These are phyloP conservation scores for Ichneumoninae sp. DNA, from an alignment of 2,888 invertebrate species.

Conservation along the genomic window DNA sequence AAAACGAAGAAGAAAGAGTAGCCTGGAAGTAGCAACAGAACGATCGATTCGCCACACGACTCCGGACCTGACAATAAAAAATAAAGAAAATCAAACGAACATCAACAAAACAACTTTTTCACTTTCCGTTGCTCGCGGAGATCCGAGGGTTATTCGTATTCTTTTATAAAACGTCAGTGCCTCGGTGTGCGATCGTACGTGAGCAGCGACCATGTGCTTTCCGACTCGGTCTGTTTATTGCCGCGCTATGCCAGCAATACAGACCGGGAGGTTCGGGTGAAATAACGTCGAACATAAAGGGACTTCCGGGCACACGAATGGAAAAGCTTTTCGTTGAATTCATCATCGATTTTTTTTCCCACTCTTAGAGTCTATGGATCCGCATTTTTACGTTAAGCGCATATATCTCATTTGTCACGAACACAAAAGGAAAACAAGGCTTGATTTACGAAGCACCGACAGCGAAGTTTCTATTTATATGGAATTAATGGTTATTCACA, in stretches of 20 bases:
- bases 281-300: constrained; percentile 55
- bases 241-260: constrained; percentile 54
- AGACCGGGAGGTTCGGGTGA: constrained; percentile 26
- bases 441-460: neutral
- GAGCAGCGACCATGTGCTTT: constrained; percentile 55
- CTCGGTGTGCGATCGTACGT: constrained; percentile 5
- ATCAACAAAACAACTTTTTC: constrained; percentile 20
- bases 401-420: neutral
- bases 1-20: neutral
- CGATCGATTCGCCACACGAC: constrained; percentile 3
- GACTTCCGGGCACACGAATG: constrained; percentile 41
- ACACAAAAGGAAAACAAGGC: neutral
- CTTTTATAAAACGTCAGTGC: constrained; percentile 48
- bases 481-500: neutral
- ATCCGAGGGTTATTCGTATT: constrained; percentile 19
- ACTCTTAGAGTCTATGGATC: neutral
- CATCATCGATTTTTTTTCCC: constrained; percentile 26
- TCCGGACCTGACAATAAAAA: constrained; percentile 7
- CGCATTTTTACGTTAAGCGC: neutral
- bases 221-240: constrained; percentile 66
- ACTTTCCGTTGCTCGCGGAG: constrained; percentile 6
- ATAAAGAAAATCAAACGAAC: neutral
- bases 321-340: constrained; percentile 44
- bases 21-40: neutral
- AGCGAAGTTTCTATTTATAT: neutral